phyloP scores from a whole-genome alignment of 1,140 invertebrate genomes.

The Eumaeus atala region DNA sequence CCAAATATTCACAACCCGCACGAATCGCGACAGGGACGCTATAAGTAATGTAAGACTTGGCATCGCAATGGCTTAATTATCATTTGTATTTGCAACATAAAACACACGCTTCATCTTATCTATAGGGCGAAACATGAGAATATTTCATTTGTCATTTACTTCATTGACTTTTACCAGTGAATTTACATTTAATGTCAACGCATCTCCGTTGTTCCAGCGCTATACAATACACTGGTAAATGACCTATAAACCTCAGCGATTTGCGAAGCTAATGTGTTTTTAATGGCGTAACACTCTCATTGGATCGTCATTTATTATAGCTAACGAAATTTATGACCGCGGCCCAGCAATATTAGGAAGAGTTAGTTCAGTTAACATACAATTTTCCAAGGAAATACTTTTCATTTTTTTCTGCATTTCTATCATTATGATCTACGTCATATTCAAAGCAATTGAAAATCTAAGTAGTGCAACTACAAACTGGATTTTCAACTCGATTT shows the following conservation, averaged over 20 bases:
- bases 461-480: too few species aligned
- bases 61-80: background rate
- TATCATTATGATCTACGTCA: too few species aligned
- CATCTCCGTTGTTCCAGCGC: conserved; percentile 17
- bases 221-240: conserved; percentile 41
- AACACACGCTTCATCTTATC: background rate
- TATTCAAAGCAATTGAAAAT: too few species aligned
- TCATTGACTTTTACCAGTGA: conserved; percentile 5
- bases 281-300: conserved; percentile 45
- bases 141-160: conserved; percentile 6
- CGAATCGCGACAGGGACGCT: too few species aligned
- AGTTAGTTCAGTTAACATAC: conserved; percentile 11
- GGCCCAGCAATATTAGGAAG: conserved; percentile 14
- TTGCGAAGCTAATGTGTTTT: conserved; percentile 50
- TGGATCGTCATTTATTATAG: conserved; percentile 22
- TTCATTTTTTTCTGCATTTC: too few species aligned
- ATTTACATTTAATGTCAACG: conserved; percentile 18
- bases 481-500: too few species aligned
- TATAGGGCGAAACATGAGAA: background rate
- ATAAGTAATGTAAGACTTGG: too few species aligned
- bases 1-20: too few species aligned
- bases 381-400: too few species aligned
- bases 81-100: background rate
- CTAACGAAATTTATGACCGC: conserved; percentile 22
- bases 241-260: conserved; percentile 45